Base-by-base conservation (phyloP, 92 coral and sea anemone genomes). In the Palythoa heliodiscus region DNA sequence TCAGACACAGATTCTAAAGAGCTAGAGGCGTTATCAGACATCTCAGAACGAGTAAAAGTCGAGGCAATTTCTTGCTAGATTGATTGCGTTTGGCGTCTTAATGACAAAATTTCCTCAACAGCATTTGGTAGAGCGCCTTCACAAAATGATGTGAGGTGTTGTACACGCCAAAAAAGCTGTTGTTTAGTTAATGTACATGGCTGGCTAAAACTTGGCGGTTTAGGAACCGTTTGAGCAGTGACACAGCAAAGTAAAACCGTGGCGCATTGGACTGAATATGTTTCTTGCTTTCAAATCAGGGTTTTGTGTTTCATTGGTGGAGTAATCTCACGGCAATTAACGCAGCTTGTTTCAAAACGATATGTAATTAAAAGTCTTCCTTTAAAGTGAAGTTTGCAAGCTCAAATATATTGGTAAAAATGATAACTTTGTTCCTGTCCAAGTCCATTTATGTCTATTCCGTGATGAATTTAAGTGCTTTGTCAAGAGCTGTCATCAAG, bases 21-120 rank as follows among this genome's bases (percentile, higher is more conserved):
- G 3, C 61, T 66, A 14, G 73, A 43, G 13, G 29, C 84, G 73
- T 73, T 47, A 23, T 92, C 95, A 4, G 98, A 86, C 98, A 94
- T 94, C 24, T 69, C 24, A 1, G 35, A 69, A 69, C 25, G 24
- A 29, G 35, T 11, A 25, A 14, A 22, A 67, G 73, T 69, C 25
- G 39, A 37, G 16, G 9, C 73, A n/a, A 63, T 13, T 69, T 69
- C 7, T 25, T 69, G 73, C 19, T 37, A 15, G 35, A 22, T 24
- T 24, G 15, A 10, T 67, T 67, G 71, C 71, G 13, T 22, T 67
- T 67, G 38, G 64, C 20, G 16, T 13, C 64, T 58, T 5, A 24
- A 5, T 63, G 69, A 19, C 22, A 63, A 63, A 63, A 63, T n/a
- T 63, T 3, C 25, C 20, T 3, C 11, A n/a, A 63, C 8, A 3